Conservation (phyloP, 1,140 invertebrate species). For the Drosophila subobscura region DNA sequence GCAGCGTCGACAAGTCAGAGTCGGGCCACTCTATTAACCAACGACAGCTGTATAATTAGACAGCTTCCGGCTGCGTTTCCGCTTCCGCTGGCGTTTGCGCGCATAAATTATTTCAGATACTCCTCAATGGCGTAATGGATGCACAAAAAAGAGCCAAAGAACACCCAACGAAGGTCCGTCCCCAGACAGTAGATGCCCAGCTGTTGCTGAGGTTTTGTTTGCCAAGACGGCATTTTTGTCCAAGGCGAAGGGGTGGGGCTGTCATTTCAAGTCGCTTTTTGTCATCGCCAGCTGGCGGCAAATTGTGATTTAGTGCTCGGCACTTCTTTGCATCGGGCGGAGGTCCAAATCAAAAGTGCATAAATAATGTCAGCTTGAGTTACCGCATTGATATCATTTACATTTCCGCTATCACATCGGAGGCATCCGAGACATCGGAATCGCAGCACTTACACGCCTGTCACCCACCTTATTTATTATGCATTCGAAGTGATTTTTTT, state of each 20-base stretch:
- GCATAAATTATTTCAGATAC: constrained; percentile 49
- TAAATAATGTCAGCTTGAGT: constrained; percentile 49
- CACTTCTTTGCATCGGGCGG: constrained; percentile 13
- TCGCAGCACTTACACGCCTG: constrained; percentile 50
- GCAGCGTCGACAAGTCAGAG: constrained; percentile 19
- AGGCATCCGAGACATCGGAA: constrained; percentile 16
- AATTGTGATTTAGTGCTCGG: constrained; percentile 44
- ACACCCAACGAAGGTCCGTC: constrained; percentile 1
- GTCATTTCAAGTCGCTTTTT: constrained; percentile 14
- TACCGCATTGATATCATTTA: constrained; percentile 52
- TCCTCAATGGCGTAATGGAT: constrained; percentile 11
- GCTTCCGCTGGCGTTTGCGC: constrained; percentile 36
- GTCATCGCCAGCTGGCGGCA: constrained; percentile 44
- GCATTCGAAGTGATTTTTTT: constrained; percentile 29
- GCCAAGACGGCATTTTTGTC: not conserved
- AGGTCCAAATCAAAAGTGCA: constrained; percentile 49
- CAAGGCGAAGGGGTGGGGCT: constrained; percentile 5
- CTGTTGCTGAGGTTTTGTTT: constrained; percentile 28
- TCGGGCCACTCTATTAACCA: constrained; percentile 41
- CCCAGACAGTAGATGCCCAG: constrained; percentile 26
- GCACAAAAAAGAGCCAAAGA: constrained; percentile 5
- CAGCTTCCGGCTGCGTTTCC: constrained; percentile 49
- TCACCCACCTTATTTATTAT: constrained; percentile 48
- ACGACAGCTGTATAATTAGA: constrained; percentile 50
- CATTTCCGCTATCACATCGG: constrained; percentile 29